Evolutionary conservation across 2,888 invertebrate genomes (phyloP).

Genomic region (Aphidoletes aphidimyza): DNA sequence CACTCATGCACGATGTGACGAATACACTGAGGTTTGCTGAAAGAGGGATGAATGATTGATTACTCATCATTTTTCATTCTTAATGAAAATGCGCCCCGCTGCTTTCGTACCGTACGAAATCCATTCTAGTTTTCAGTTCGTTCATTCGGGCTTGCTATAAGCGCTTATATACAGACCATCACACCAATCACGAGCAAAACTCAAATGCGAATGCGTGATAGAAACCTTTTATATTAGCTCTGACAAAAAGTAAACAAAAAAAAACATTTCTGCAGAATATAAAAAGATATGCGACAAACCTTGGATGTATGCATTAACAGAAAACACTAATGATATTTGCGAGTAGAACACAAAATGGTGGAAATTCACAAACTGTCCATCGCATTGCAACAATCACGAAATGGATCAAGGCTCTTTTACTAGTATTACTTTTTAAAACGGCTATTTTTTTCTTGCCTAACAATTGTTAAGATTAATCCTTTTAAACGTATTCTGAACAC

Average conservation of each 20-base stretch:
- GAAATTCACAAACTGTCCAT: not conserved
- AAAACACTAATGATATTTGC: slow-evolving; percentile 4
- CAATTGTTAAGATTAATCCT: not conserved
- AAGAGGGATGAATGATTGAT: slow-evolving; percentile 64
- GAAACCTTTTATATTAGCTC: not conserved
- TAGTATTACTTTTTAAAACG: slow-evolving; percentile 3
- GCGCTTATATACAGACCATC: not conserved
- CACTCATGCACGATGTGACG: not conserved
- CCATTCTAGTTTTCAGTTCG: slow-evolving; percentile 28
- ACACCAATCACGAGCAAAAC: slow-evolving; percentile 27
- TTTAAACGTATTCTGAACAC: not conserved
- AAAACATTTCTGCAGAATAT: not conserved
- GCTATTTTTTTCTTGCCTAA: not conserved
- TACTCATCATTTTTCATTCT: slow-evolving; percentile 68
- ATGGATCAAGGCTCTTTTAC: slow-evolving; percentile 22
- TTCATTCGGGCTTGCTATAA: not conserved
- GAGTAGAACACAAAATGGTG: not conserved
- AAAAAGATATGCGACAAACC: slow-evolving; percentile 2
- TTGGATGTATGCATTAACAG: not conserved
- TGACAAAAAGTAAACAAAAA: not conserved
- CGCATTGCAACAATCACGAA: not conserved
- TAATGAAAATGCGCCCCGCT: slow-evolving; percentile 68
- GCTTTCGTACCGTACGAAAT: slow-evolving; percentile 57
- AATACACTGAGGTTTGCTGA: not conserved
- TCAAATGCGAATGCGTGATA: slow-evolving; percentile 19